Evolutionary conservation across 2,888 invertebrate genomes (phyloP).

Genomic region (Rhogogaster chlorosoma): DNA sequence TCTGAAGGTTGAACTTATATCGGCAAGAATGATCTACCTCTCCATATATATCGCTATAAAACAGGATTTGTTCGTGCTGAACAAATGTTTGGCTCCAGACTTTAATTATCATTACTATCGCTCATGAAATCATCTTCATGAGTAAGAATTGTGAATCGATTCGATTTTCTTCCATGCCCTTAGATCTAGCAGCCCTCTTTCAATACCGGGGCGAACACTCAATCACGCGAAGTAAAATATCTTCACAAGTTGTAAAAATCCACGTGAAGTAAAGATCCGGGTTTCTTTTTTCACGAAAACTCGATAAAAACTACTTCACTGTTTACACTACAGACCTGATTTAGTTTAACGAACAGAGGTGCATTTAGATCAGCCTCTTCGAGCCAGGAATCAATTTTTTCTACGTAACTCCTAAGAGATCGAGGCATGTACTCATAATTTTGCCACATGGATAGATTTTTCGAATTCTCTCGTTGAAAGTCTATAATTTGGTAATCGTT

Average conservation of each 20-base stretch:
- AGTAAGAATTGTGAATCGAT: neutral
- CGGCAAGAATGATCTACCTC: neutral
- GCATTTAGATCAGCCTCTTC: neutral
- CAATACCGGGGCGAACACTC: neutral
- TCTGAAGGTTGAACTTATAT: neutral
- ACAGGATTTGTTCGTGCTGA: neutral
- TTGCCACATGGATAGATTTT: neutral
- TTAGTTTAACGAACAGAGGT: neutral
- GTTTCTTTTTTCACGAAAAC: neutral
- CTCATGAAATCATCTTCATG: neutral
- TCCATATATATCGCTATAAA: neutral
- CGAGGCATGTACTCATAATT: neutral
- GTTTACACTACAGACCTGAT: neutral
- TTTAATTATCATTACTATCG: neutral
- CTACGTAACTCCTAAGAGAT: neutral
- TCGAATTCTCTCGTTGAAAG: neutral
- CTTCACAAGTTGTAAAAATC: neutral
- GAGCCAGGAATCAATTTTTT: neutral
- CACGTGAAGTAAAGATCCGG: neutral
- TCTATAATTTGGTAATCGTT: neutral
- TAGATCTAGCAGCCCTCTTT: neutral
- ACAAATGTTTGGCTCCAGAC: neutral
- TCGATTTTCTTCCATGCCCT: neutral
- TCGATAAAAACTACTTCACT: neutral
- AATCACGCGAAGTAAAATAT: neutral